Evolutionary conservation across 2,113 vertebrate species (phyloP), one percentile per base, ranked within the genome.

Genomic region (Colinus virginianus): DNA sequence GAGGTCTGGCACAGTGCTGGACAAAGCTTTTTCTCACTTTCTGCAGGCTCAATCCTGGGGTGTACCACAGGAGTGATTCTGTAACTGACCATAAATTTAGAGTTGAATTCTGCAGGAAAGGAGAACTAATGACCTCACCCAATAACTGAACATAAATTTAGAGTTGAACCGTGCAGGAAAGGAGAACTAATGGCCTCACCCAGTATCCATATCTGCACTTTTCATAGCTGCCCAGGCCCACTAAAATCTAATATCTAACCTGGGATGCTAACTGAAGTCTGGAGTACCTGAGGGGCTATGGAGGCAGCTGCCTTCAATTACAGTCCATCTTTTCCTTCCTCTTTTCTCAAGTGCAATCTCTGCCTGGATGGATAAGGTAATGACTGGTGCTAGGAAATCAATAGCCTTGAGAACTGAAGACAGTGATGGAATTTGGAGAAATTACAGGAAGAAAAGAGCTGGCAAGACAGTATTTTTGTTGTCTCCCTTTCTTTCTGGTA

Each of bases 311-410:
- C 53, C 70, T 92, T 84, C 70, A 76, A 36, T 84, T 76, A 36
- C 32, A 95, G n/a, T 5, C 45, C n/a, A 56, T 76, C 43, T 89
- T 81, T 87, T 71, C 46, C 64, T n/a, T 88, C 42, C 30, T 56
- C 14, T 87, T 78, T 87, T 88, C 77, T 88, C 30, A 45, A 22
- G 78, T 42, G 63, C 53, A 78, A 48, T 95, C 62, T 89, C 78
- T 4, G 5, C 45, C 75, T 89, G 81, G 48, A 82, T 92, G 36
- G 58, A 53, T 58, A 92, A 30, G 48, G 18, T 55, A 56, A 42
- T 56, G 45, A 67, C 42, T 45, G 61, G 30, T 43, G 30, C 58
- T 74, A 36, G 62, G 87, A 92, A 89, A 90, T 91, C 40, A 61
- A 72, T 82, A 78, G 45, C 78, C 53, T 89, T 26, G 38, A 79